Conservation (phyloP, 2,113 vertebrate genomes). For the Urocitellus parryii region DNA sequence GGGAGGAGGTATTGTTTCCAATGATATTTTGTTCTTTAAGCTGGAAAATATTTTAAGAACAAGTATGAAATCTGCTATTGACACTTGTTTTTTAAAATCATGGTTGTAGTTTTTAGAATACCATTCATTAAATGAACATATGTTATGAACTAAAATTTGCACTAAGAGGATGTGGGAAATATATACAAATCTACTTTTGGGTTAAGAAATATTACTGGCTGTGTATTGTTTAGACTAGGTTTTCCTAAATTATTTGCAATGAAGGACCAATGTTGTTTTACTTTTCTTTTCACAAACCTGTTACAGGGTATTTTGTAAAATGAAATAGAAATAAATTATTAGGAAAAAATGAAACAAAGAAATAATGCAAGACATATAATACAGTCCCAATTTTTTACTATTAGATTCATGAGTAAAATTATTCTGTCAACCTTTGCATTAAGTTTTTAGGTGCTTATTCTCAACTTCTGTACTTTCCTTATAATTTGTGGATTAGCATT, state of each 20-base stretch:
- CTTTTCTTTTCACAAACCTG: neutral
- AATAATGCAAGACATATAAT: neutral
- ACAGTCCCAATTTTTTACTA: neutral
- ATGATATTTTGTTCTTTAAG: conserved; percentile 54
- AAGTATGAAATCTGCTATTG: neutral
- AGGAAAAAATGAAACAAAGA: conserved; percentile 27
- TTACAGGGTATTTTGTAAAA: conserved; percentile 37
- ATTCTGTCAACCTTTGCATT: neutral
- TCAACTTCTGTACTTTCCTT: conserved; percentile 6
- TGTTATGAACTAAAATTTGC: neutral
- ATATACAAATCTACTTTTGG: neutral
- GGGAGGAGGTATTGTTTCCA: conserved; percentile 92
- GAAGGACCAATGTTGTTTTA: neutral
- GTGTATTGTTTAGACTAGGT: conserved; percentile 29
- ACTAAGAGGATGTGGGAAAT: neutral
- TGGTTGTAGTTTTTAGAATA: conserved; percentile 4
- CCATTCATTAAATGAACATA: neutral
- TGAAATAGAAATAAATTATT: conserved; percentile 18
- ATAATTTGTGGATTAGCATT: neutral
- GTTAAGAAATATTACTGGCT: conserved; percentile 2
- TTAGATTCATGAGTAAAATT: neutral
- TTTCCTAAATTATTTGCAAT: neutral
- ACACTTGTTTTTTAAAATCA: conserved; percentile 21
- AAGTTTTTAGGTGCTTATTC: neutral
- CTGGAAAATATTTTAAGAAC: neutral